Percentiles rank a stretch among this genome's conserved stretches.
These are phyloP conservation scores for Laticauda colubrina DNA, from an alignment of 2,113 vertebrate genomes.

Conservation along the genomic window DNA sequence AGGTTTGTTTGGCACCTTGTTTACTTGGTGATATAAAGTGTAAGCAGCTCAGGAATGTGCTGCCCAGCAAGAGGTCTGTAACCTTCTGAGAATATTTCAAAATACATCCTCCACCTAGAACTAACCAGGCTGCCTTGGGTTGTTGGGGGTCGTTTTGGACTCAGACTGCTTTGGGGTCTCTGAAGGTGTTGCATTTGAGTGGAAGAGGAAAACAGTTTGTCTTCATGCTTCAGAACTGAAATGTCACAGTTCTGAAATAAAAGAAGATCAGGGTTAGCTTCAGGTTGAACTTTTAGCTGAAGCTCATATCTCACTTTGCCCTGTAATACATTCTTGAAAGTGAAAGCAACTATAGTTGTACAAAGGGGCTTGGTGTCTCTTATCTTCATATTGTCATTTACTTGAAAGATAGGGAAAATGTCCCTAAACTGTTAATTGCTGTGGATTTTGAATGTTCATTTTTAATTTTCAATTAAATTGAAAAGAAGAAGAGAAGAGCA, in stretches of 20 bases:
- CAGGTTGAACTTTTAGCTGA: background rate
- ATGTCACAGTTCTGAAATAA: slow-evolving; percentile 23
- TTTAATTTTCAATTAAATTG: background rate
- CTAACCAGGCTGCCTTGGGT: background rate
- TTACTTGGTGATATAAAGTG: background rate
- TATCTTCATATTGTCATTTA: background rate
- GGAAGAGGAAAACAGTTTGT: slow-evolving; percentile 9
- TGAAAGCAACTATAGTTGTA: background rate
- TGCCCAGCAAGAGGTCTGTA: no score
- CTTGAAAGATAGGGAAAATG: background rate
- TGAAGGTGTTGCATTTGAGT: slow-evolving; percentile 16
- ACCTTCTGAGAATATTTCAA: background rate
- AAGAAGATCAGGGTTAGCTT: background rate
- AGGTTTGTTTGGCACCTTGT: background rate
- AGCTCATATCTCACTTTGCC: background rate
- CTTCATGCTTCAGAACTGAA: background rate
- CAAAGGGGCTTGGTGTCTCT: background rate
- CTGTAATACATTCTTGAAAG: background rate
- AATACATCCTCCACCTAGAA: background rate
- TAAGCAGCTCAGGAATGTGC: background rate
- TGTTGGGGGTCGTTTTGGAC: background rate
- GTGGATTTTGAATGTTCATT: background rate
- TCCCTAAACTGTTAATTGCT: background rate
- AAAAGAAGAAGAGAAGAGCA: background rate
- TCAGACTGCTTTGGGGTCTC: background rate